Conservation (phyloP, 2,888 invertebrate genomes). For the Cryptocheilus praepositus region DNA sequence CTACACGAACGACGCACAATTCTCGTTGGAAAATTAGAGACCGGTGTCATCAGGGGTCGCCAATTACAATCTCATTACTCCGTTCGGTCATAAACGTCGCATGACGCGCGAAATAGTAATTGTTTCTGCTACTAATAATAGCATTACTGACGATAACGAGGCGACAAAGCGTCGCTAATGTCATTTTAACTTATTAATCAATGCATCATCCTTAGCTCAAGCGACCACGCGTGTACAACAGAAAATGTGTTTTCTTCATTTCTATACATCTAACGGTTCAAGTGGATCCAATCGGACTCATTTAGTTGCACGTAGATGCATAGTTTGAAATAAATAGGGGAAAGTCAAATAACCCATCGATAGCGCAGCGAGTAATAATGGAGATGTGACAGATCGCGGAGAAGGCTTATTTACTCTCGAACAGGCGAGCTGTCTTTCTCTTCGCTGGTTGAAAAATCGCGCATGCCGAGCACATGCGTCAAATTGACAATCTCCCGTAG, state of each 20-base stretch:
- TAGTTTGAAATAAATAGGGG: constrained; percentile 43
- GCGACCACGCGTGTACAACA: too few species aligned
- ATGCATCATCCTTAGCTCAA: too few species aligned
- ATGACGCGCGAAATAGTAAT: too few species aligned
- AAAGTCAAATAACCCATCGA: constrained; percentile 42
- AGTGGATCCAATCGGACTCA: constrained; percentile 1
- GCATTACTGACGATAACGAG: too few species aligned
- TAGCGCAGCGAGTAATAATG: constrained; percentile 41
- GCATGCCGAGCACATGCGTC: constrained; percentile 11
- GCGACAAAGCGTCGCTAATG: too few species aligned
- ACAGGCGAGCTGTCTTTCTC: constrained; percentile 33
- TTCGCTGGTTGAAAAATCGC: constrained; percentile 13
- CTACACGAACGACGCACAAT: too few species aligned
- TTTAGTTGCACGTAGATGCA: constrained; percentile 1
- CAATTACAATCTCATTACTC: constrained; percentile 14
- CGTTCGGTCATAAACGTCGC: too few species aligned
- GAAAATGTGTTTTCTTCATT: too few species aligned
- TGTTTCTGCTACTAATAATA: too few species aligned
- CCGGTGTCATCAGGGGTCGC: constrained; percentile 11
- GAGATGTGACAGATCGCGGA: constrained; percentile 43
- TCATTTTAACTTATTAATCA: too few species aligned
- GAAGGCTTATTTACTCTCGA: constrained; percentile 30
- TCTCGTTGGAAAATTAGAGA: constrained; percentile 19
- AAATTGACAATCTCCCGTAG: constrained; percentile 23
- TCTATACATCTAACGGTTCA: background rate